Evolutionary conservation across 1,140 invertebrate species (phyloP).

Genomic region (Latrodectus geometricus): DNA sequence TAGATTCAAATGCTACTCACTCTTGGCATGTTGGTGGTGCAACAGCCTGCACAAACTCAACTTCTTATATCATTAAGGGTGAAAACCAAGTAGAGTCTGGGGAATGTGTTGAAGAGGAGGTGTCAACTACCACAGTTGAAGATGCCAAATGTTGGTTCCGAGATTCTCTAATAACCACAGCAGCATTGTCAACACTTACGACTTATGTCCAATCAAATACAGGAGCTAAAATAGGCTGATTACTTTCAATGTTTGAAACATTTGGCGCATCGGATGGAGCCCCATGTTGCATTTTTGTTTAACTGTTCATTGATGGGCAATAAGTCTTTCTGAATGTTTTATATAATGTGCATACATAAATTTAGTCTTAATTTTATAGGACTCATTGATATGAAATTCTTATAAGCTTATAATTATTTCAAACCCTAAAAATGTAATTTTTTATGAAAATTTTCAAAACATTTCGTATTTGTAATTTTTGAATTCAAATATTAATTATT

Average conservation of each 20-base stretch:
- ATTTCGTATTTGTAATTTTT: too few relatives aligned
- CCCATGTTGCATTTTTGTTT: slow-evolving; percentile 1
- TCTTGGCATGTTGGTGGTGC: slow-evolving; percentile 8
- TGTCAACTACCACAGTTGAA: slow-evolving; percentile 43
- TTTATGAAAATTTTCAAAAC: too few relatives aligned
- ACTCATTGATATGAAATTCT: too few relatives aligned
- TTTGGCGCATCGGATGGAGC: slow-evolving; percentile 10
- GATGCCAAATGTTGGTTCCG: slow-evolving; percentile 58
- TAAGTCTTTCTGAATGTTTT: too few relatives aligned
- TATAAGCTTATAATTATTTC: too few relatives aligned
- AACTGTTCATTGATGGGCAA: not conserved
- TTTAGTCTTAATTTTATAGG: too few relatives aligned
- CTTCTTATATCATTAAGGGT: not conserved
- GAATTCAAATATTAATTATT: too few relatives aligned
- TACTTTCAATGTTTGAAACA: not conserved
- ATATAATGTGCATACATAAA: too few relatives aligned
- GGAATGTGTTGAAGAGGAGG: slow-evolving; percentile 11
- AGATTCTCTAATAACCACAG: slow-evolving; percentile 57
- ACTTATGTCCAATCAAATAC: slow-evolving; percentile 44
- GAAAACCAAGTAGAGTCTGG: not conserved
- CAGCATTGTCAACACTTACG: slow-evolving; percentile 46
- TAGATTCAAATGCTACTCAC: slow-evolving; percentile 43
- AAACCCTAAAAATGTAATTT: too few relatives aligned
- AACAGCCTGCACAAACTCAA: slow-evolving; percentile 1
- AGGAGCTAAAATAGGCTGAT: slow-evolving; percentile 30